Evolutionary conservation across 1,140 invertebrate genomes (phyloP).

Genomic region (Drosophila tropicalis): DNA sequence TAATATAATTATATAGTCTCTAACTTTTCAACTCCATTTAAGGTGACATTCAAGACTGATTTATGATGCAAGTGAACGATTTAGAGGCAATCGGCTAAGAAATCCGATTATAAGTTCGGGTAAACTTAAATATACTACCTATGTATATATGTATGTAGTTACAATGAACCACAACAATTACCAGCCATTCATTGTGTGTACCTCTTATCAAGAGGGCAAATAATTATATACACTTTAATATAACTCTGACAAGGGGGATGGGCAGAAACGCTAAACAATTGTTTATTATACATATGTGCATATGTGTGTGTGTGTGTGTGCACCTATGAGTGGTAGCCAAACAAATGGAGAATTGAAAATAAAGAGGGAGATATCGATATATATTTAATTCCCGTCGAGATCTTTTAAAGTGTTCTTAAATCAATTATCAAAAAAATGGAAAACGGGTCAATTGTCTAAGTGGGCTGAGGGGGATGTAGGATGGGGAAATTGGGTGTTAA

Average conservation of each 20-base stretch:
- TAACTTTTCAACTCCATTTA: too few relatives aligned
- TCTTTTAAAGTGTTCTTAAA: constrained; percentile 8
- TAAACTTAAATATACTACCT: neutral
- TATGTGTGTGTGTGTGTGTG: too few relatives aligned
- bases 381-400: neutral
- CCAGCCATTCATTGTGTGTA: neutral
- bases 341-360: neutral
- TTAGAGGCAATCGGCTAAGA: neutral
- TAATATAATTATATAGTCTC: too few relatives aligned
- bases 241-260: neutral
- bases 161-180: constrained; percentile 1
- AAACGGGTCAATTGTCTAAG: constrained; percentile 58
- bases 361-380: neutral
- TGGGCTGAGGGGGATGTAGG: too few relatives aligned
- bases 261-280: neutral
- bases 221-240: neutral
- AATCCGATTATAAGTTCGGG: neutral
- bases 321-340: neutral
- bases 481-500: too few relatives aligned
- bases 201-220: constrained; percentile 6
- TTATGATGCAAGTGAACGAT: too few relatives aligned
- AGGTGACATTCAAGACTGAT: too few relatives aligned
- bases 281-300: neutral
- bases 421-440: constrained; percentile 61
- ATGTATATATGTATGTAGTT: too few relatives aligned